phyloP scores from a whole-genome alignment of 2,797 vertebrate genomes.

The Schizopygopsis pylzovi region DNA sequence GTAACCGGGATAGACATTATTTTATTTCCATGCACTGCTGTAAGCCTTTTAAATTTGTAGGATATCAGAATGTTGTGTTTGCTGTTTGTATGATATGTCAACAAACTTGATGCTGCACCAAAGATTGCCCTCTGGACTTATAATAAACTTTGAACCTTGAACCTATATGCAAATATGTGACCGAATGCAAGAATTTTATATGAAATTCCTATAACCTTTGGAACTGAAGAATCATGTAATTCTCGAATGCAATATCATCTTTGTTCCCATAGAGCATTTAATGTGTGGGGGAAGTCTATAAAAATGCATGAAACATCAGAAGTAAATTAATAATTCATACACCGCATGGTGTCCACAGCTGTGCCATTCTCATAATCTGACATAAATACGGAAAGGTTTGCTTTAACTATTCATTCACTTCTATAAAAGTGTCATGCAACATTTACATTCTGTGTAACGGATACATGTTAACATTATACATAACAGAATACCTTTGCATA shows the following conservation, averaged over 20 bases:
- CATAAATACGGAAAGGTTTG: slow-evolving; percentile 36
- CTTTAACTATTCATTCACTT: slow-evolving; percentile 37
- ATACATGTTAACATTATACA: slow-evolving; percentile 2
- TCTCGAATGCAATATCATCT: background rate
- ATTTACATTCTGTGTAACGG: slow-evolving; percentile 15
- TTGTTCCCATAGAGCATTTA: slow-evolving; percentile 18
- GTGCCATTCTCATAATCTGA: slow-evolving; percentile 23
- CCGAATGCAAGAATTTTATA: too few relatives aligned
- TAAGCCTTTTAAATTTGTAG: too few relatives aligned
- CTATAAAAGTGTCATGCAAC: slow-evolving; percentile 25
- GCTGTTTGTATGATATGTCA: too few relatives aligned
- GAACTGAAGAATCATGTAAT: background rate
- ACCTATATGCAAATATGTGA: too few relatives aligned
- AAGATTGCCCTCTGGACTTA: too few relatives aligned
- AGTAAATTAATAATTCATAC: slow-evolving; percentile 42
- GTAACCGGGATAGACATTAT: too few relatives aligned
- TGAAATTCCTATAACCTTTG: too few relatives aligned
- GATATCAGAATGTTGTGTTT: too few relatives aligned
- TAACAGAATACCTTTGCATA: slow-evolving; percentile 1
- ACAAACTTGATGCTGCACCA: too few relatives aligned
- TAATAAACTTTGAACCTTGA: too few relatives aligned
- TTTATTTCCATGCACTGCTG: too few relatives aligned
- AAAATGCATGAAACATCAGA: slow-evolving; percentile 42
- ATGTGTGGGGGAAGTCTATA: slow-evolving; percentile 39
- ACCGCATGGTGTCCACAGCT: slow-evolving; percentile 26